Evolutionary conservation across 2,888 invertebrate species (phyloP), one percentile per base, ranked within the genome.

Genomic region (Isoperla grammatica): DNA sequence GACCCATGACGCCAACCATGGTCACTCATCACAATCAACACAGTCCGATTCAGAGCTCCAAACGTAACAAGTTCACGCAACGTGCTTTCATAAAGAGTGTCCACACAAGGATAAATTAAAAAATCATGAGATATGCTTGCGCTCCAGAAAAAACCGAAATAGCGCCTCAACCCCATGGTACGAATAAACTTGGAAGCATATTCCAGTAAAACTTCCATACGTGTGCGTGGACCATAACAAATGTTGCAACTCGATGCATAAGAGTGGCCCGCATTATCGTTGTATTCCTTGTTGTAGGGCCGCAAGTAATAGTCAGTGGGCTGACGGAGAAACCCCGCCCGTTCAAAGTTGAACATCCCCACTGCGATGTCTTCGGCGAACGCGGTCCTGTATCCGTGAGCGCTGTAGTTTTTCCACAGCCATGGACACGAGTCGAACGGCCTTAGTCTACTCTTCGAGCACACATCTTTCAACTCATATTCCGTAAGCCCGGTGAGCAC

Each of bases 1-100:
- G 79, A 80, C 2, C 94, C 95, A 85, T 89, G 94, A 62, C 95
- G 78, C 61, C 93, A 84, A 0, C 95, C 95, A 69, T 95, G 95
- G 71, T 95, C 95, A 72, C 94, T 93, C 77, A 94, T 78, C 45
- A 80, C 70, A 11, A 90, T 72, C 56, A 93, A 56, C 68, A 39
- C 84, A 0, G 90, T 90, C 23, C 83, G 79, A 55, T 88, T 81
- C 56, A 90, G 74, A 59, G 81, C 74, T 1, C 78, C 77, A 1
- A 76, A 71, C 0, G 72, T 66, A 42, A 81, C 74, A 55, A 87
- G 71, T 60, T 75, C 72, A 63, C 74, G 71, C 56, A 93, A 74
- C 68, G 88, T 81, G 1, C 74, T 68, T 64, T 77, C 70, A 67
- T 87, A 84, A 48, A 79, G 75, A 0, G 80, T 75, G 68, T 95